Evolutionary conservation across 2,113 vertebrate genomes (phyloP), one percentile per base, ranked within the genome.

Genomic region (Epinephelus cyanopodus): DNA sequence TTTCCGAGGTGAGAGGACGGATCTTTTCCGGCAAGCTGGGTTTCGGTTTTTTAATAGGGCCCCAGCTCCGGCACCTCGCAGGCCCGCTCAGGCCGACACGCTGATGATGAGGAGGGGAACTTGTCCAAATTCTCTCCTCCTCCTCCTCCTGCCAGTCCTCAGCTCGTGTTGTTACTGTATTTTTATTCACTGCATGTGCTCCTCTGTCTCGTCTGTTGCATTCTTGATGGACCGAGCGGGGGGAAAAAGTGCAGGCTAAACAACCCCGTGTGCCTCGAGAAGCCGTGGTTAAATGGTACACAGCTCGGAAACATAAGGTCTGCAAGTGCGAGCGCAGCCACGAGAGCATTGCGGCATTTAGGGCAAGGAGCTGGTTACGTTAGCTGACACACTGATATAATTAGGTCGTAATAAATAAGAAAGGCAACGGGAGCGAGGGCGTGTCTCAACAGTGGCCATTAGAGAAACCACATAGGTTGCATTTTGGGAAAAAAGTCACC

Each of bases 331-430:
- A 86, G 79, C 69, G 65, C 74, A 77, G 88, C 84, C 88, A 60
- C 60, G 5, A 76, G 88, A 86, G 90, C 85, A 74, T 76, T 74
- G 75, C 75, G 6, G 90, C 91, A 91, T 94, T 94, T 90, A 91
- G 93, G 91, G 81, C 93, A 91, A 81, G 74, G 39, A 88, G 83
- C 83, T 14, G 82, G 72, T 70, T 72, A 54, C 17, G 61, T 72
- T 89, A 33, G 86, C 90, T 82, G 88, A 90, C 89, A 86, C 83
- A 47, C 84, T 89, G 90, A 91, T 91, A 87, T 94, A 94, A 94
- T 94, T 91, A 92, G 92, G 91, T 89, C 80, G 72, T 91, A 90
- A 93, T 93, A 91, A 90, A 93, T 92, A 92, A 90, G 89, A 63
- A 37, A 85, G 85, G 80, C 83, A 85, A 78, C 19, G 11, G 86